These are phyloP conservation scores for Zeugodacus cucurbitae DNA, from an alignment of 1,140 invertebrate species.

Conservation along the genomic window DNA sequence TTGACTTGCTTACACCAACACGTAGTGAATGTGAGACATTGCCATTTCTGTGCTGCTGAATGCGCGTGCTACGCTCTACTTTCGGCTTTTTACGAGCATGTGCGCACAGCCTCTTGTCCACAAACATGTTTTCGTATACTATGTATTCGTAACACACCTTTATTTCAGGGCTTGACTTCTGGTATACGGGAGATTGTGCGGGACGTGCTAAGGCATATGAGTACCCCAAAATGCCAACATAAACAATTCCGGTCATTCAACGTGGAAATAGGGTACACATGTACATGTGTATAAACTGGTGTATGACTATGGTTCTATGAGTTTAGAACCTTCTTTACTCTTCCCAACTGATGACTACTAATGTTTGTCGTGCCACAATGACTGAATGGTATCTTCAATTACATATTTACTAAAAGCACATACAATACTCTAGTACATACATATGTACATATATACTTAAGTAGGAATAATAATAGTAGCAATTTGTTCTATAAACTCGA, in stretches of 20 bases:
- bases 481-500: constrained; percentile 4
- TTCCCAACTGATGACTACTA: background rate
- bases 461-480: background rate
- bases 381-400: background rate
- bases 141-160: background rate
- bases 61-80: background rate
- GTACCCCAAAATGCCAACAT: constrained; percentile 11
- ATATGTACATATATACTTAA: background rate
- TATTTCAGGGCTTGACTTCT: background rate
- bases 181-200: background rate
- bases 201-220: background rate
- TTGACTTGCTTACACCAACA: constrained; percentile 12
- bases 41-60: background rate
- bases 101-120: background rate
- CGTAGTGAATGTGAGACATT: background rate
- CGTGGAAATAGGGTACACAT: background rate
- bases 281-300: background rate
- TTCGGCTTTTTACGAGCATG: background rate
- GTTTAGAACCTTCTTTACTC: background rate
- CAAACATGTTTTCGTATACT: background rate
- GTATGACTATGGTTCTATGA: background rate
- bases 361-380: background rate
- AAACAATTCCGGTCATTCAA: constrained; percentile 31
- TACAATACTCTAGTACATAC: background rate
- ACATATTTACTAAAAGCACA: background rate